phyloP scores from a whole-genome alignment of 2,888 invertebrate species.

The Cantharis flavilabris region DNA sequence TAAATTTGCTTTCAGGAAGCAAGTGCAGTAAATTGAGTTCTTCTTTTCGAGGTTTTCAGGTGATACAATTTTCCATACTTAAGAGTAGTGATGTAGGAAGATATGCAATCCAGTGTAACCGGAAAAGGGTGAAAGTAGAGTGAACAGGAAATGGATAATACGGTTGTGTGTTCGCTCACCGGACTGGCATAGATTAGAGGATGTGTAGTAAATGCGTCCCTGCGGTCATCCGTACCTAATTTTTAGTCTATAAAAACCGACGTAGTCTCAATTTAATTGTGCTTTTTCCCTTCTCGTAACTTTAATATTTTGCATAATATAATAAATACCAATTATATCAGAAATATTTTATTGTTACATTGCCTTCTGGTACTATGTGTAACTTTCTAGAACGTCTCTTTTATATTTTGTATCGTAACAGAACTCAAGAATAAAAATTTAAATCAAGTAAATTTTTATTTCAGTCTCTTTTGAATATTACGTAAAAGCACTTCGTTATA shows the following conservation, averaged over 20 bases:
- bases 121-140: slow-evolving; percentile 34
- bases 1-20: background rate
- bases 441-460: background rate
- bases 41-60: slow-evolving; percentile 15
- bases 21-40: slow-evolving; percentile 7
- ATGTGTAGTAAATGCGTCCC: slow-evolving; percentile 24
- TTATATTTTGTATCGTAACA: background rate
- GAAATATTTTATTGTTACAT: background rate
- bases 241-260: slow-evolving; percentile 24
- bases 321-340: background rate
- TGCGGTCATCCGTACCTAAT: slow-evolving; percentile 30
- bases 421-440: background rate
- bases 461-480: background rate
- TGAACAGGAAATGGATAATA: slow-evolving; percentile 36
- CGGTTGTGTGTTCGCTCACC: slow-evolving; percentile 30
- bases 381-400: too few species aligned
- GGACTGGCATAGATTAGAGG: slow-evolving; percentile 32
- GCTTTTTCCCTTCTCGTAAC: background rate
- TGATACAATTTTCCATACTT: slow-evolving; percentile 20
- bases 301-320: background rate
- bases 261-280: background rate
- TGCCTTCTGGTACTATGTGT: background rate
- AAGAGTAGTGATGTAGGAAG: slow-evolving; percentile 22
- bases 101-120: slow-evolving; percentile 38
- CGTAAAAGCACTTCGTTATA: background rate